Conservation (phyloP, 2,888 invertebrate genomes). For the Eupeodes latifasciatus region DNA sequence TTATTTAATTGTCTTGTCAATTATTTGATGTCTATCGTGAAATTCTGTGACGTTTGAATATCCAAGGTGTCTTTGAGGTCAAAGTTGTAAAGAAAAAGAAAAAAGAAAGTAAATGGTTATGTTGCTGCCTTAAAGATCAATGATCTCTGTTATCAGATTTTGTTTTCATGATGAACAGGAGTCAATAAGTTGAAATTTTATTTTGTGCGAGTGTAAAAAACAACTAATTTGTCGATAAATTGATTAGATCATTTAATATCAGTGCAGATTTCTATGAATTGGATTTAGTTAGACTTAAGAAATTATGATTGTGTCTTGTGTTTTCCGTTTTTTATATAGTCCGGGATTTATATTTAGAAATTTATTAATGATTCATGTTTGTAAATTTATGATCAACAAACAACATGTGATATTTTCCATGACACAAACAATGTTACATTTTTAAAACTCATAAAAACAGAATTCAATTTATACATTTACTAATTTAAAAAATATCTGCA, state of each 20-base stretch:
- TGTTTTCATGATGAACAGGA: neutral
- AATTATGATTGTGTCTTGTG: neutral
- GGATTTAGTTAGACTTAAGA: neutral
- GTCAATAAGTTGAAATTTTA: neutral
- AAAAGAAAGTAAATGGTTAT: neutral
- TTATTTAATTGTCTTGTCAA: slow-evolving; percentile 7
- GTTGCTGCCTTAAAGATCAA: neutral
- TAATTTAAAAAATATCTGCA: too few relatives aligned
- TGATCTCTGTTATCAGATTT: slow-evolving; percentile 1
- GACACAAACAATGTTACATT: too few relatives aligned
- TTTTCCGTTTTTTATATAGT: too few relatives aligned
- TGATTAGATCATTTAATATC: neutral
- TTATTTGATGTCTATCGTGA: slow-evolving; percentile 24
- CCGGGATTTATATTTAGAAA: too few relatives aligned
- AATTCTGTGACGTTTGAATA: neutral
- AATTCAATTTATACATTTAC: too few relatives aligned
- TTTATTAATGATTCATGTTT: too few relatives aligned
- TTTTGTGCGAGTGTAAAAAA: neutral
- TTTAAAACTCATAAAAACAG: too few relatives aligned
- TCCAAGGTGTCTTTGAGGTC: slow-evolving; percentile 38
- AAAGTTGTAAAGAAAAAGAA: neutral
- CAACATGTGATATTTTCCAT: too few relatives aligned
- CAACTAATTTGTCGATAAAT: neutral
- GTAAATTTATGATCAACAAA: too few relatives aligned
- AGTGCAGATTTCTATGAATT: slow-evolving; percentile 4